Percentiles rank a stretch among this genome's conserved stretches.
phyloP scores from a whole-genome alignment of 2,113 vertebrate genomes.

The Ceuthmochares aereus region DNA sequence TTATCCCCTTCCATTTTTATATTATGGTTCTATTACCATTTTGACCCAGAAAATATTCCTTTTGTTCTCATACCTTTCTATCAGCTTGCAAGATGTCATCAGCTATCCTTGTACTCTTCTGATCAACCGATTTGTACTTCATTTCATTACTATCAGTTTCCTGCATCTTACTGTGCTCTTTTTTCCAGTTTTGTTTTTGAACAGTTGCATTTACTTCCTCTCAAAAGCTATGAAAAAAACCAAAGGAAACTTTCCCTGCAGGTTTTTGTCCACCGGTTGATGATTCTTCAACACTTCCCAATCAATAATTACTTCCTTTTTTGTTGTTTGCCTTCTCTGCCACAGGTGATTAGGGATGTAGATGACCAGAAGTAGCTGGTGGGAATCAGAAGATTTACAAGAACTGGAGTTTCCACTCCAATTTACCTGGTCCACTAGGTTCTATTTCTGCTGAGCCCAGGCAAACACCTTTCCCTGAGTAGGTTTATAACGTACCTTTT shows the following conservation, averaged over 20 bases:
- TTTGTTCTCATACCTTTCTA: not conserved
- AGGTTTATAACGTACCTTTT: not conserved
- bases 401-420: not conserved
- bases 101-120: not conserved
- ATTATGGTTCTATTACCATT: not conserved
- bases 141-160: not conserved
- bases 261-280: not conserved
- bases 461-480: not conserved
- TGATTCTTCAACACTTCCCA: not conserved
- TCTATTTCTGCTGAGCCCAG: not conserved
- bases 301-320: not conserved
- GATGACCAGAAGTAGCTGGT: not conserved
- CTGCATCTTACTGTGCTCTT: not conserved
- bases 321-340: not conserved
- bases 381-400: not conserved
- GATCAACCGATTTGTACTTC: not conserved
- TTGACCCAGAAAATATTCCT: not conserved
- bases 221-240: not conserved
- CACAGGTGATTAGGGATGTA: not conserved
- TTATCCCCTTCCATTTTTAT: not conserved
- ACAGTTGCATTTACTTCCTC: not conserved
- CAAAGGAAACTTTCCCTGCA: not conserved
- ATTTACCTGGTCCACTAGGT: too few species aligned
- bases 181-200: not conserved
- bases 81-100: not conserved